These are phyloP conservation scores for Cynopterus brachyotis DNA, from an alignment of 2,113 vertebrate species.

Conservation along the genomic window DNA sequence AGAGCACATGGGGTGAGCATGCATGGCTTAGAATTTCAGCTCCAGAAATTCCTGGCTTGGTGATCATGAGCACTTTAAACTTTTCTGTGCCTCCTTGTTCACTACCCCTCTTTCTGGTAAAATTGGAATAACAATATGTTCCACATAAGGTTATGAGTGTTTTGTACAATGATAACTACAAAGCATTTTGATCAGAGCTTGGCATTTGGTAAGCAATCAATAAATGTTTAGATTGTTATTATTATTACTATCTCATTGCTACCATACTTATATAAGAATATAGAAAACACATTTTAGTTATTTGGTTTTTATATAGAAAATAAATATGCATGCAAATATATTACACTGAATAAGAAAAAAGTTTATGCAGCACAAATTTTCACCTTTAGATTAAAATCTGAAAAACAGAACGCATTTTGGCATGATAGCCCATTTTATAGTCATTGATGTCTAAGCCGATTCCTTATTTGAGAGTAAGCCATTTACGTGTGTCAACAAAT, in stretches of 20 bases:
- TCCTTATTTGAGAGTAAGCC: slow-evolving; percentile 47
- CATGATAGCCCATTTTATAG: neutral
- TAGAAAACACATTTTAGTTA: neutral
- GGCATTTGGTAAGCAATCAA: neutral
- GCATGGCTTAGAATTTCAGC: neutral
- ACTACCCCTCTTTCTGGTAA: neutral
- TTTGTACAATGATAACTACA: neutral
- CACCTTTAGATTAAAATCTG: neutral
- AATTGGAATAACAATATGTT: neutral
- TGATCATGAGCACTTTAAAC: neutral
- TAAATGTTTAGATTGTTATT: neutral
- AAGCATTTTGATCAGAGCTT: neutral
- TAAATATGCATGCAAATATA: neutral
- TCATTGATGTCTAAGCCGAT: neutral
- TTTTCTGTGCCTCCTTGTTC: neutral
- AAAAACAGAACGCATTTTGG: neutral
- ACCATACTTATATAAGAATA: neutral
- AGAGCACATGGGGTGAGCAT: neutral
- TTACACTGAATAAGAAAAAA: neutral
- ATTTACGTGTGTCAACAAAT: slow-evolving; percentile 68
- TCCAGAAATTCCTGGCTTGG: neutral
- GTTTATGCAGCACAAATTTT: neutral
- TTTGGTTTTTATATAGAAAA: neutral
- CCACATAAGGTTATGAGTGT: neutral
- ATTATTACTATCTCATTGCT: neutral